These are phyloP conservation scores for Melanotaenia nigrans DNA, from an alignment of 2,797 vertebrate genomes.

Conservation along the genomic window DNA sequence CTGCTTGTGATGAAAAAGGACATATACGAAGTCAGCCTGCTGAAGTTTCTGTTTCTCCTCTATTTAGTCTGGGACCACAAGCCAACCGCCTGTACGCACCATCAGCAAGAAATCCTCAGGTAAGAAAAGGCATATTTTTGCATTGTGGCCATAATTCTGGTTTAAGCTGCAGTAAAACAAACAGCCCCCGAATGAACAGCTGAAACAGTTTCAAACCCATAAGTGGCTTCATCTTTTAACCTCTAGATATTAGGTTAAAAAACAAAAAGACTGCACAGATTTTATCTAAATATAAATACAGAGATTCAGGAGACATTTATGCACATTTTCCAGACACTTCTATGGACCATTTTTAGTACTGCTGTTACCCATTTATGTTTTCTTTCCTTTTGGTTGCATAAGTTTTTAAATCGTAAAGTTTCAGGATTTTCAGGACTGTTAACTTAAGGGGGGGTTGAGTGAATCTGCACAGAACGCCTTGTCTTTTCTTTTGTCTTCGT, in stretches of 20 bases:
- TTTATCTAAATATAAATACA: too few species aligned
- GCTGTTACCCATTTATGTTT: too few species aligned
- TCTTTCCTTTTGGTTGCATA: not conserved
- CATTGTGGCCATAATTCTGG: constrained; percentile 3
- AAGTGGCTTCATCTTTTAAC: not conserved
- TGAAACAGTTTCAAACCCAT: not conserved
- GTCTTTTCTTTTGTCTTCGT: not conserved
- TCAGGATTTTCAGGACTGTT: not conserved
- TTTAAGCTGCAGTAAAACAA: not conserved
- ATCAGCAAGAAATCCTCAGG: constrained; percentile 63
- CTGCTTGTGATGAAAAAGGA: constrained; percentile 27
- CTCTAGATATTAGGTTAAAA: not conserved
- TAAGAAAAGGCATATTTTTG: constrained; percentile 55
- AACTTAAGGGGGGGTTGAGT: not conserved
- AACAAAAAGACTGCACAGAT: not conserved
- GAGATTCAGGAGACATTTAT: too few species aligned
- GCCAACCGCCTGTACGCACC: constrained; percentile 68
- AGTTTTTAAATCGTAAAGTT: not conserved
- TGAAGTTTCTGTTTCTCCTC: constrained; percentile 54
- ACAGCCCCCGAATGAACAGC: not conserved
- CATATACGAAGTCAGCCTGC: constrained; percentile 24
- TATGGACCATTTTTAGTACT: too few species aligned
- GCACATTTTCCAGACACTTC: too few species aligned
- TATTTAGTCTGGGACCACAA: constrained; percentile 62
- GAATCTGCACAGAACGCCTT: not conserved